Conservation (phyloP, 2,113 vertebrate species). For the Trogon melanurus region DNA sequence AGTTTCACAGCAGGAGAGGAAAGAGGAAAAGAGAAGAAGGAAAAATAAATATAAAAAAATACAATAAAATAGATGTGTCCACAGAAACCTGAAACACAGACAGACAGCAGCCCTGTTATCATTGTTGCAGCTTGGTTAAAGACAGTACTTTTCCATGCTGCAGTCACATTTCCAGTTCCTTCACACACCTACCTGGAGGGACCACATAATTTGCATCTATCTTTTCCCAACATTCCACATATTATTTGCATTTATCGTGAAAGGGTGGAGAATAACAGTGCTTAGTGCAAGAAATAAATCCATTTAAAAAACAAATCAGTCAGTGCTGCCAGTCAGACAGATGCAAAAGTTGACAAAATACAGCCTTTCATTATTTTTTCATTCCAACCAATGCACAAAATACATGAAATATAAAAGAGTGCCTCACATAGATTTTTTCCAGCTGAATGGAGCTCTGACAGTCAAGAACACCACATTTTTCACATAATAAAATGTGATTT, state of each 20-base stretch:
- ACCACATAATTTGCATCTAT: slow-evolving; percentile 50
- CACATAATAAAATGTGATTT: slow-evolving; percentile 67
- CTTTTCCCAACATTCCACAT: slow-evolving; percentile 53
- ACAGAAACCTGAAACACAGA: background rate
- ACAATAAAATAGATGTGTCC: background rate
- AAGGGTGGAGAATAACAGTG: slow-evolving; percentile 34
- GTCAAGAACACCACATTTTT: slow-evolving; percentile 51
- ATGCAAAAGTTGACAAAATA: slow-evolving; percentile 68
- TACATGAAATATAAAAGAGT: slow-evolving; percentile 62
- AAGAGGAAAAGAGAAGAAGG: background rate
- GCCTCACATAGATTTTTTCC: slow-evolving; percentile 43
- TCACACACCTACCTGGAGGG: slow-evolving; percentile 16
- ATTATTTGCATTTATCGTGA: slow-evolving; percentile 61
- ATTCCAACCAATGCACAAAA: slow-evolving; percentile 61
- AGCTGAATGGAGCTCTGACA: slow-evolving; percentile 59
- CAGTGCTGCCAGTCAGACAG: slow-evolving; percentile 53
- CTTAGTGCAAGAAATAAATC: slow-evolving; percentile 59
- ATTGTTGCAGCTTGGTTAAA: background rate
- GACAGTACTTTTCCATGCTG: background rate
- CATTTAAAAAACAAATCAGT: slow-evolving; percentile 66
- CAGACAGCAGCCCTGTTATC: background rate
- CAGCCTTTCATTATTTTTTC: slow-evolving; percentile 64
- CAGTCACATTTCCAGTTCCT: slow-evolving; percentile 55
- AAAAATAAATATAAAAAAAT: background rate
- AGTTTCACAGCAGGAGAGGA: background rate